phyloP scores from a whole-genome alignment of 2,113 vertebrate species.

The Plecotus auritus region DNA sequence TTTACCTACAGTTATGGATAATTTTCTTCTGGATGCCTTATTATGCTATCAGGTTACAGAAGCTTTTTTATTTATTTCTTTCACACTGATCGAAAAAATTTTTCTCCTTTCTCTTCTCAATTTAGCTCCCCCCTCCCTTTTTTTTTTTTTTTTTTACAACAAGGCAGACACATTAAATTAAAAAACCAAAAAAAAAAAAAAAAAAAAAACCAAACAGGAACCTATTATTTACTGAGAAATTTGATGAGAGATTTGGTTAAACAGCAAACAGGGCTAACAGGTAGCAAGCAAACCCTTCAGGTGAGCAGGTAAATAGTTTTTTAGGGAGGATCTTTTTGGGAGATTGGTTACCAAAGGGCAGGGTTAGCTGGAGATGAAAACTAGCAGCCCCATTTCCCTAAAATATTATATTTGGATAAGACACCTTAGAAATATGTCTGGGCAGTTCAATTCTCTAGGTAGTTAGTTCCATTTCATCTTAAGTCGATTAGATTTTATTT shows the following conservation, averaged over 20 bases:
- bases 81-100: background rate
- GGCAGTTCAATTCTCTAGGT: background rate
- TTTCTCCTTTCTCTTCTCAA: background rate
- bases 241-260: background rate
- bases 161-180: background rate
- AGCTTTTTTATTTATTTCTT: background rate
- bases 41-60: background rate
- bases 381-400: background rate
- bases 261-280: background rate
- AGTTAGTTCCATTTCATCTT: background rate
- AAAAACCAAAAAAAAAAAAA: background rate
- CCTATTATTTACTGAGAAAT: background rate
- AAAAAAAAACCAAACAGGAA: background rate
- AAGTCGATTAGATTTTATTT: background rate
- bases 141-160: background rate
- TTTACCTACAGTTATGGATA: background rate
- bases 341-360: background rate
- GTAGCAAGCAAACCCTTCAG: background rate
- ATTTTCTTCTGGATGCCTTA: conserved; percentile 7
- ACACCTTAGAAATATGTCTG: background rate
- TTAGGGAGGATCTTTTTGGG: background rate
- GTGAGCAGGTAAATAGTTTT: background rate
- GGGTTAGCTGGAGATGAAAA: background rate
- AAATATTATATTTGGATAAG: background rate
- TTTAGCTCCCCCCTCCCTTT: background rate